Conservation (phyloP, 2,113 vertebrate genomes). For the Alaudala cheleensis region DNA sequence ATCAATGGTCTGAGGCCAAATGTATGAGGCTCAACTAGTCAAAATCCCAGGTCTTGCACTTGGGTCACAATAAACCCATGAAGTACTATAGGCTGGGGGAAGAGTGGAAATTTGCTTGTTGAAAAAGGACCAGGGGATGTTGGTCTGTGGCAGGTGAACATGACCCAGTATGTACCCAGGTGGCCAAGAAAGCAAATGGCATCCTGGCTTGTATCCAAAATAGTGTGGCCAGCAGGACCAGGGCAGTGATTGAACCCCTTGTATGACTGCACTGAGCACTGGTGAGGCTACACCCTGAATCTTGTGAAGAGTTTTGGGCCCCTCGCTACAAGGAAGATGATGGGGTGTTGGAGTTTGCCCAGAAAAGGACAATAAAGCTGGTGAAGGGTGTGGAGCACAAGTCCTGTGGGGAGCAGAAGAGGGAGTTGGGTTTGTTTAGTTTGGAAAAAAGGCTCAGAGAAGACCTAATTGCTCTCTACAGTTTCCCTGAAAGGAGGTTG, state of each 20-base stretch:
- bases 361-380: not conserved
- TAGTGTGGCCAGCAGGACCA: not conserved
- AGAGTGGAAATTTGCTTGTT: not conserved
- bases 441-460: not conserved
- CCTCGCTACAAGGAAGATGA: fast-evolving
- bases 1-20: not conserved
- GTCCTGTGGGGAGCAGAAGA: not conserved
- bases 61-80: not conserved
- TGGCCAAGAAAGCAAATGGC: not conserved
- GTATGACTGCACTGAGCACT: not conserved
- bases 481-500: not conserved
- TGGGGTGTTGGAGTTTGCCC: not conserved
- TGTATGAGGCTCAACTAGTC: not conserved
- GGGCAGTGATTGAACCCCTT: not conserved
- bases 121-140: not conserved
- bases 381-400: not conserved
- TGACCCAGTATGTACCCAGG: not conserved
- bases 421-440: not conserved
- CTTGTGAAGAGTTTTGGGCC: not conserved
- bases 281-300: not conserved
- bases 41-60: not conserved
- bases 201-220: not conserved
- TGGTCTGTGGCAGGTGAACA: not conserved
- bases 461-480: not conserved
- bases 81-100: not conserved